Evolutionary conservation across 1,140 invertebrate genomes (phyloP).

Genomic region (Nephotettix cincticeps): DNA sequence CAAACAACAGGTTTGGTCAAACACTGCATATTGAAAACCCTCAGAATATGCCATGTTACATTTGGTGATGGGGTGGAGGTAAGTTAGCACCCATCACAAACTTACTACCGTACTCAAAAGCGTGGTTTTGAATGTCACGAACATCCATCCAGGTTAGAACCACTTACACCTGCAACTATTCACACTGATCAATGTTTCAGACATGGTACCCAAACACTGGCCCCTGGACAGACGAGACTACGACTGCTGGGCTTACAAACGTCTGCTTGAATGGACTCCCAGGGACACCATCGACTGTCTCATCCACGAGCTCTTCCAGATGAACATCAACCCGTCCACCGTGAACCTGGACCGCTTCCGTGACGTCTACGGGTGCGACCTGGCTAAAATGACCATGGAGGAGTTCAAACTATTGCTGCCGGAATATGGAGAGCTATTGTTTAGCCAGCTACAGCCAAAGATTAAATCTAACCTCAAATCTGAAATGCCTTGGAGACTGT

Average conservation of each 20-base stretch:
- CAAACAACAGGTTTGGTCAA: too few relatives aligned
- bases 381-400: background rate
- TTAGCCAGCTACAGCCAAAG: background rate
- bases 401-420: background rate
- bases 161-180: too few relatives aligned
- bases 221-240: background rate
- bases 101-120: too few relatives aligned
- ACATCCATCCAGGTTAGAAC: too few relatives aligned
- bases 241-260: background rate
- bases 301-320: background rate
- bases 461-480: background rate
- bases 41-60: too few relatives aligned
- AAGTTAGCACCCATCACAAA: too few relatives aligned
- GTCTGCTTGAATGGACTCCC: background rate
- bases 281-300: background rate
- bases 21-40: too few relatives aligned
- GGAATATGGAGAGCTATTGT: background rate
- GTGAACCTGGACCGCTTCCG: background rate
- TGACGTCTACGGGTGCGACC: background rate
- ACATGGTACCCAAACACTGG: background rate
- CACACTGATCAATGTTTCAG: too few relatives aligned
- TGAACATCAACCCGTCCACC: background rate
- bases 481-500: too few relatives aligned
- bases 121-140: too few relatives aligned
- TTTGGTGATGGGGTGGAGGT: too few relatives aligned